Base-by-base conservation (phyloP, 37 sponge, comb jelly and placozoan genomes). In the Geodia barretti region DNA sequence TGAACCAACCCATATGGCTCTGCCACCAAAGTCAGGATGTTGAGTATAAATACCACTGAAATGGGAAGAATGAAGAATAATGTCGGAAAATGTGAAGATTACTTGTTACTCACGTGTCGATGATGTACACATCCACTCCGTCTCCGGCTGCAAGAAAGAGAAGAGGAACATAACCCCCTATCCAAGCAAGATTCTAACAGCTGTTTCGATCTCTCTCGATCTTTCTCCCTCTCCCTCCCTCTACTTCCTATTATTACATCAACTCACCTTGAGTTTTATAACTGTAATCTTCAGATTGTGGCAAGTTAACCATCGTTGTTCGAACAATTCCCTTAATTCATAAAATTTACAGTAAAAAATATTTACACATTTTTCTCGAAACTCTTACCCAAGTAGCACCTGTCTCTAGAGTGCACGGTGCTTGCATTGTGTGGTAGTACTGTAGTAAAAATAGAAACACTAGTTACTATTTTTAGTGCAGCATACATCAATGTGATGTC, bases 81-180 rank as follows among this genome's bases (percentile, higher is more conserved):
- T 7, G 30, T 4, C 11, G 71, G 30, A 8, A 70, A 39, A 70
- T 24, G 24, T 9, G 8, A 9, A 9, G 41, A 35, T 17, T 4
- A 19, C 54, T 17, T 47, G 54, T 47, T 47, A 77, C 90, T 80
- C 63, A 90, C 90, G 90, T 90, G 77, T 90, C 90, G 37, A 90
- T 73, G 30, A 90, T 81, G 82, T 85, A 90, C 0, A 81, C 77
- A 47, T 81, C 60, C 26, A 89, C 90, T 47, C 82, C 90, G 17
- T 70, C 68, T 54, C 90, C 86, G 61, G 19, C 78, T 77, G 69
- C 60, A 81, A 3, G 11, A 17, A 47, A 17, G 11, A 47, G 54
- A 47, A 14, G 54, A 14, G 14, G 54, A 47, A 7, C 7, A 47
- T 47, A 7, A 47, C 54, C 54, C 54, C 54, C 7, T 47, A 17